phyloP scores from a whole-genome alignment of 2,888 invertebrate species.

The Conus canariensis region DNA sequence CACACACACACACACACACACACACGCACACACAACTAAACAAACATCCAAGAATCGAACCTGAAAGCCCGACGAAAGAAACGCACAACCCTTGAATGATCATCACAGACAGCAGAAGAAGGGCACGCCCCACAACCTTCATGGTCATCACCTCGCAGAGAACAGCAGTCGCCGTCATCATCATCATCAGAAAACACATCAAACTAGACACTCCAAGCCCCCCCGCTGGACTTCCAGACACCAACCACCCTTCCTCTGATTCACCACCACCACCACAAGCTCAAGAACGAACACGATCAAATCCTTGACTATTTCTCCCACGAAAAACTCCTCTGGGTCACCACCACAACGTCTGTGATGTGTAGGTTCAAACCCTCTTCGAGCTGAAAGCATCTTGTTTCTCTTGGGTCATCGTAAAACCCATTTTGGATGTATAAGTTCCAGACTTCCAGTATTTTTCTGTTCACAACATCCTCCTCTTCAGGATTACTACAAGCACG shows the following conservation, averaged over 20 bases:
- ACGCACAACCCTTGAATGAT: slow-evolving; percentile 8
- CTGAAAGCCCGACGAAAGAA: neutral
- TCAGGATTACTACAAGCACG: too few relatives aligned
- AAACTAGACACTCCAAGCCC: neutral
- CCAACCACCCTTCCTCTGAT: too few relatives aligned
- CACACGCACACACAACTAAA: neutral
- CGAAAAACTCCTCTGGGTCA: too few relatives aligned
- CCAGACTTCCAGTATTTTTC: too few relatives aligned
- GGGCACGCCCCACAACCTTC: neutral
- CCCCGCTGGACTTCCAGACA: too few relatives aligned
- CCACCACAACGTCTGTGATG: too few relatives aligned
- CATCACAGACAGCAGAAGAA: slow-evolving; percentile 7
- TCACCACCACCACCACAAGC: neutral
- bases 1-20: neutral
- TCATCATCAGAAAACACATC: neutral
- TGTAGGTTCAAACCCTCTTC: too few relatives aligned
- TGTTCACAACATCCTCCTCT: too few relatives aligned
- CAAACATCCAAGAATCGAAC: neutral
- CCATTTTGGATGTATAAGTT: too few relatives aligned
- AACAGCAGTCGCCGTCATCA: neutral
- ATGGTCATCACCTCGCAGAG: neutral
- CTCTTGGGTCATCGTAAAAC: too few relatives aligned
- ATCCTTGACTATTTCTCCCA: too few relatives aligned
- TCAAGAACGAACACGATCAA: neutral
- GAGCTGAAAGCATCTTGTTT: too few relatives aligned